Conservation (phyloP, 1,140 invertebrate species). For the Nephotettix cincticeps region DNA sequence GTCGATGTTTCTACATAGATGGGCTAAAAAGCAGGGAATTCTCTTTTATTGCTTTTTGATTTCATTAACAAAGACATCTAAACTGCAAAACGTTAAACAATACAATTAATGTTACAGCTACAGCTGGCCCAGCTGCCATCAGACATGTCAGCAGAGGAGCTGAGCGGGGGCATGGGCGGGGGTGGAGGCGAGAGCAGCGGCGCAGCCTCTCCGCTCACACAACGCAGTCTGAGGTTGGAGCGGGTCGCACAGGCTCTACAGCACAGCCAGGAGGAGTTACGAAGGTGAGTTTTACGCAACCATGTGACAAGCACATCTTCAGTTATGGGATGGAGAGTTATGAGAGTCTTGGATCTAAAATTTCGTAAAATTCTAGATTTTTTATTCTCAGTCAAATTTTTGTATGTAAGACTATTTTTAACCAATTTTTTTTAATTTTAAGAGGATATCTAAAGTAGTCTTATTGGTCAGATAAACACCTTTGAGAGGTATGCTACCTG, state of each 20-base stretch:
- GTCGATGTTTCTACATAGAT: too few relatives aligned
- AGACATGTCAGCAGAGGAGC: conserved; percentile 66
- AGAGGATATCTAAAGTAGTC: too few relatives aligned
- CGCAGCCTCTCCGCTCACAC: conserved; percentile 79
- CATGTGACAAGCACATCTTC: too few relatives aligned
- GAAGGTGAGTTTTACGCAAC: conserved; percentile 63
- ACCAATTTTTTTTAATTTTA: too few relatives aligned
- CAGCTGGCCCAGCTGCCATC: conserved; percentile 62
- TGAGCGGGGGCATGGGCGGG: conserved; percentile 58
- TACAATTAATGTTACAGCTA: conserved; percentile 51
- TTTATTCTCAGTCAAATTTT: too few relatives aligned
- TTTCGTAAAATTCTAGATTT: too few relatives aligned
- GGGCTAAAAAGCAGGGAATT: neutral
- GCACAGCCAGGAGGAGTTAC: conserved; percentile 83
- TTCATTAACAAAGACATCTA: neutral
- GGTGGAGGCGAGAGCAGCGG: conserved; percentile 67
- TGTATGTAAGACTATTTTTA: too few relatives aligned
- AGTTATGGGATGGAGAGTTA: too few relatives aligned
- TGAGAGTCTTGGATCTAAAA: too few relatives aligned
- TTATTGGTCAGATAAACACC: too few relatives aligned
- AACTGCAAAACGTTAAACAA: neutral
- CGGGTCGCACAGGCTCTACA: conserved; percentile 81
- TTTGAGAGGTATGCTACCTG: too few relatives aligned
- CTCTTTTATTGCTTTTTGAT: neutral
- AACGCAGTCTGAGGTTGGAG: conserved; percentile 81